These are phyloP conservation scores for Boloria euphrosyne DNA, from an alignment of 2,888 invertebrate species.

Conservation along the genomic window DNA sequence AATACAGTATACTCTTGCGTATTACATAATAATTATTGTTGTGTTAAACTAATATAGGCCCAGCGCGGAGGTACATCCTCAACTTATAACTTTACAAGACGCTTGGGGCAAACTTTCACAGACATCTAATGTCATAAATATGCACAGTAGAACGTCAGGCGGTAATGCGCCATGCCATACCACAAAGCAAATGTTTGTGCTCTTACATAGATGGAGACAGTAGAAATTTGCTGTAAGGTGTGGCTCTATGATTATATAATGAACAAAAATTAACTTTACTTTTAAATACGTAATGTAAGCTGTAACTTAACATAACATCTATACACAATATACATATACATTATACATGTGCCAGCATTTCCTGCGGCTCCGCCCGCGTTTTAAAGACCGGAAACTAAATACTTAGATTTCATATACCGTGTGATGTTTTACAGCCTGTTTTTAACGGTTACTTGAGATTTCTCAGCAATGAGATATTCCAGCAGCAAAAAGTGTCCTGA, in stretches of 20 bases:
- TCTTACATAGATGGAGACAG: slow-evolving; percentile 43
- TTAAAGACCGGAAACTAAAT: too few species aligned
- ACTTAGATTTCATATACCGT: too few species aligned
- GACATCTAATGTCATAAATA: slow-evolving; percentile 56
- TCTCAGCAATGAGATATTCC: too few species aligned
- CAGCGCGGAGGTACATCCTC: slow-evolving; percentile 38
- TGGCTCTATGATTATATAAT: slow-evolving; percentile 23
- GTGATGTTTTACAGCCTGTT: too few species aligned
- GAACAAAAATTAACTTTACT: slow-evolving; percentile 9
- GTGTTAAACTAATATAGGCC: not conserved
- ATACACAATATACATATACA: too few species aligned
- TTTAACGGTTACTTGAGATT: too few species aligned
- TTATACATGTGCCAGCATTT: too few species aligned
- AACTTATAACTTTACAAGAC: slow-evolving; percentile 28
- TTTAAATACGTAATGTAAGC: slow-evolving; percentile 25
- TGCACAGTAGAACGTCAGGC: slow-evolving; percentile 50
- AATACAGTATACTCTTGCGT: not conserved
- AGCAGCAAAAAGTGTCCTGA: too few species aligned
- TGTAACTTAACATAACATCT: slow-evolving; percentile 4
- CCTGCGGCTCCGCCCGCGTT: too few species aligned
- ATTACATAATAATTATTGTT: not conserved
- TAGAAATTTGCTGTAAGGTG: slow-evolving; percentile 48
- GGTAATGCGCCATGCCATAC: slow-evolving; percentile 43
- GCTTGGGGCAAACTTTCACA: slow-evolving; percentile 60
- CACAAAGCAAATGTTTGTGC: slow-evolving; percentile 54